These are phyloP conservation scores for Trididemnum miniatum DNA, from an alignment of 23 tunicate genomes.

Conservation along the genomic window DNA sequence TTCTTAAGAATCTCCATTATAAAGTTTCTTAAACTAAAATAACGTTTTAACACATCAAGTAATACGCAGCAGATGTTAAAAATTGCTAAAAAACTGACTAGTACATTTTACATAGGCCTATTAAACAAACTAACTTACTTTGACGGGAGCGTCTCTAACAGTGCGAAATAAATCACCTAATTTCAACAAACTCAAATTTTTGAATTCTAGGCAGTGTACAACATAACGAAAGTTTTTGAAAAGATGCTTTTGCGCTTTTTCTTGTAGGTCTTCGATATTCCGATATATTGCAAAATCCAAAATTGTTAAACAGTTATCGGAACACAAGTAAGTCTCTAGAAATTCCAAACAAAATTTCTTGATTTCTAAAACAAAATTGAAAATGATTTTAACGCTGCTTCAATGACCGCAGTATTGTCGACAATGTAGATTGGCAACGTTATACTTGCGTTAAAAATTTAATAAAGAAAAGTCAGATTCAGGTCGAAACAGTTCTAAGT, in stretches of 20 bases:
- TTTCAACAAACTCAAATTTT: neutral
- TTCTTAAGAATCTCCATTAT: too few relatives aligned
- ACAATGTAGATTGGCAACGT: too few relatives aligned
- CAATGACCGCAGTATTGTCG: too few relatives aligned
- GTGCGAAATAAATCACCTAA: neutral
- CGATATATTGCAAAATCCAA: neutral
- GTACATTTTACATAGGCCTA: too few relatives aligned
- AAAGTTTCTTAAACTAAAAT: too few relatives aligned
- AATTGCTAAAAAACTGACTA: too few relatives aligned
- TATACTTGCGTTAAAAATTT: too few relatives aligned
- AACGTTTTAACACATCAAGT: too few relatives aligned
- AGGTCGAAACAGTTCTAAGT: too few relatives aligned
- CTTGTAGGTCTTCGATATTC: neutral
- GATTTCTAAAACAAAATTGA: slow-evolving; percentile 4
- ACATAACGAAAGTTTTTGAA: slow-evolving; percentile 1
- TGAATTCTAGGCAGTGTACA: neutral
- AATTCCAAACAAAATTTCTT: slow-evolving; percentile 24
- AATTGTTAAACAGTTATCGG: slow-evolving; percentile 10
- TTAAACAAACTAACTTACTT: slow-evolving; percentile 4
- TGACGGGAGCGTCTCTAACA: neutral
- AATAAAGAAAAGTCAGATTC: too few relatives aligned
- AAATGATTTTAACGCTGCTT: too few relatives aligned
- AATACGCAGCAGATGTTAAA: too few relatives aligned
- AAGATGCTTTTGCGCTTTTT: neutral
- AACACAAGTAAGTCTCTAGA: neutral